These are phyloP conservation scores for Pluvialis apricaria DNA, from an alignment of 2,113 vertebrate genomes.

Conservation along the genomic window DNA sequence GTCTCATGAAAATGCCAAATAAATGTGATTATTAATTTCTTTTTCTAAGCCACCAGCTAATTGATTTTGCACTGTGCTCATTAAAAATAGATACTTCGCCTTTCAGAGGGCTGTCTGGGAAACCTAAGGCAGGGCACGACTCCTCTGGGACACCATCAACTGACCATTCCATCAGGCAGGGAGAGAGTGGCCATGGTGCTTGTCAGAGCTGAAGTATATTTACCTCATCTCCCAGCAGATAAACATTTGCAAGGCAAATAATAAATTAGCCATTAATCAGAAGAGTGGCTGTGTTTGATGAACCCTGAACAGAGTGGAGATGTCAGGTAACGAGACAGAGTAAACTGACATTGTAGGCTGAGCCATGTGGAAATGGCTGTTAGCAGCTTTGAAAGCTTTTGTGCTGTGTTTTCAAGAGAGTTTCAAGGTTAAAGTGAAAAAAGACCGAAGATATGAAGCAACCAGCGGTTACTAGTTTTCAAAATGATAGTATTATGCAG, in stretches of 20 bases:
- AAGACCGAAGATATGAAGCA: background rate
- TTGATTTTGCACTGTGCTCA: slow-evolving; percentile 75
- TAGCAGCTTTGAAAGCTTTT: slow-evolving; percentile 9
- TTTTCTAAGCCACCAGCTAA: slow-evolving; percentile 60
- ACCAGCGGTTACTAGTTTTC: background rate
- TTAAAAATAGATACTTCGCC: slow-evolving; percentile 79
- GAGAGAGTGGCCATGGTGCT: slow-evolving; percentile 48
- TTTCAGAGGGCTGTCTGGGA: slow-evolving; percentile 71
- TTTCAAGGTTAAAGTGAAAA: slow-evolving; percentile 19
- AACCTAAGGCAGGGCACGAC: slow-evolving; percentile 43
- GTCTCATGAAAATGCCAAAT: slow-evolving; percentile 27
- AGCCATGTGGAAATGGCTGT: background rate
- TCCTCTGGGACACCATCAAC: slow-evolving; percentile 74
- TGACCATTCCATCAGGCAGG: slow-evolving; percentile 70
- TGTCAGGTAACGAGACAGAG: slow-evolving; percentile 64
- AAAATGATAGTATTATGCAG: background rate
- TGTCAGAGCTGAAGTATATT: slow-evolving; percentile 71
- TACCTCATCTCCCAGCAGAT: slow-evolving; percentile 72
- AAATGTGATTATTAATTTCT: slow-evolving; percentile 72
- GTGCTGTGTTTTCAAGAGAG: background rate
- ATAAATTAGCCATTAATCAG: slow-evolving; percentile 80
- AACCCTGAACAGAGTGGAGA: slow-evolving; percentile 72
- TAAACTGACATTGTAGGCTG: slow-evolving; percentile 57
- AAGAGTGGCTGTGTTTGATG: slow-evolving; percentile 64
- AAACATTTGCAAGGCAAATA: slow-evolving; percentile 82